Evolutionary conservation across 2,888 invertebrate genomes (phyloP).

Genomic region (Drosophila kuntzei): DNA sequence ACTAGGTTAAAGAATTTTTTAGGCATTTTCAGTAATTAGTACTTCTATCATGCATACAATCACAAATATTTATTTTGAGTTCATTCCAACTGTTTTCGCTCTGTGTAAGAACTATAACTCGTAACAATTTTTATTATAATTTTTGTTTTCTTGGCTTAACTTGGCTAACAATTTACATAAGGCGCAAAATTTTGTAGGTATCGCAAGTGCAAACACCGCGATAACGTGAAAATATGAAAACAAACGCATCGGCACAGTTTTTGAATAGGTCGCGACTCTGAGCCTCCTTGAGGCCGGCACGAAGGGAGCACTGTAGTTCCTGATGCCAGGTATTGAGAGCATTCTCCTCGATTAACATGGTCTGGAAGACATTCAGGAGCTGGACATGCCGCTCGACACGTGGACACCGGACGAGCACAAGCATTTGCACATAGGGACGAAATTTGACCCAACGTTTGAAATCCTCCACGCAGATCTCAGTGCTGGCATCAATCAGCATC

Average conservation of each 20-base stretch:
- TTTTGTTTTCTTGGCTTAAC: not conserved
- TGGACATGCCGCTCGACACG: conserved; percentile 61
- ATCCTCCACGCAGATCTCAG: conserved; percentile 56
- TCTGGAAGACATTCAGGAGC: conserved; percentile 58
- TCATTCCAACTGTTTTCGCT: not conserved
- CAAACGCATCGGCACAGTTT: conserved; percentile 59
- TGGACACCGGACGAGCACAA: conserved; percentile 69
- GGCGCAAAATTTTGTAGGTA: conserved; percentile 63
- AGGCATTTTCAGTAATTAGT: no score
- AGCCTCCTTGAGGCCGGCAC: conserved; percentile 59
- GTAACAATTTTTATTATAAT: not conserved
- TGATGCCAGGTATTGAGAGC: conserved; percentile 70
- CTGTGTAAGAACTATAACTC: not conserved
- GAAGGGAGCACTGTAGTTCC: conserved; percentile 61
- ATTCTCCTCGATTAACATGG: conserved; percentile 63
- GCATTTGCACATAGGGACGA: conserved; percentile 66
- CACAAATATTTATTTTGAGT: no score
- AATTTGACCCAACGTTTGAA: conserved; percentile 80
- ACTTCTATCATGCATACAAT: no score
- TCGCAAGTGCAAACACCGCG: conserved; percentile 72
- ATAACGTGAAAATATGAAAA: conserved; percentile 72
- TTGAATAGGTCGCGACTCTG: conserved; percentile 43
- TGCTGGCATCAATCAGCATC: conserved; percentile 74
- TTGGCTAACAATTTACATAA: conserved; percentile 18
- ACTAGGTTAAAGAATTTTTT: no score